phyloP scores from a whole-genome alignment of 2,113 vertebrate genomes.

The Cyprinodon brontotheroides region DNA sequence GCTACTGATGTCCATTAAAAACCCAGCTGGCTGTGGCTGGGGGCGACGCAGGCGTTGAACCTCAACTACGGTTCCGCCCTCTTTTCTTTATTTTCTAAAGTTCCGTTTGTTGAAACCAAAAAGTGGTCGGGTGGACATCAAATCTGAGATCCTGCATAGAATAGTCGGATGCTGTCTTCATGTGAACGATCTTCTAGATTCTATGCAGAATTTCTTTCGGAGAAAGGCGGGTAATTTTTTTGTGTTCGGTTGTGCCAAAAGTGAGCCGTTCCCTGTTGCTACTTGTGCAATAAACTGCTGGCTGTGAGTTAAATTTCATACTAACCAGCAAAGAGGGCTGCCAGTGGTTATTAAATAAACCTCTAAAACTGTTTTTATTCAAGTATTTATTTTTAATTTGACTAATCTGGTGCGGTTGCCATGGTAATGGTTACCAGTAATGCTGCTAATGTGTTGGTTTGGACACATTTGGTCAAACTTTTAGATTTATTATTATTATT shows the following conservation, averaged over 20 bases:
- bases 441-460: constrained; percentile 66
- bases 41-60: constrained; percentile 63
- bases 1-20: constrained; percentile 79
- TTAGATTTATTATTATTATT: constrained; percentile 32
- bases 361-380: constrained; percentile 5
- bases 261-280: constrained; percentile 44
- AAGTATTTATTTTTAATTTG: constrained; percentile 45
- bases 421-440: constrained; percentile 37
- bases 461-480: constrained; percentile 51
- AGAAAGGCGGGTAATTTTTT: constrained; percentile 31
- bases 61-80: not conserved
- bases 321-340: constrained; percentile 52
- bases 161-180: not conserved
- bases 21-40: constrained; percentile 89
- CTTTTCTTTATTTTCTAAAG: not conserved
- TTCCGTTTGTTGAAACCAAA: constrained; percentile 30
- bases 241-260: constrained; percentile 37
- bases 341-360: constrained; percentile 30
- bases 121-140: constrained; percentile 8
- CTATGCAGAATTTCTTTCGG: constrained; percentile 58
- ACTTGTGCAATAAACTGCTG: constrained; percentile 61
- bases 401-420: constrained; percentile 46
- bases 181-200: not conserved
- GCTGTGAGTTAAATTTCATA: constrained; percentile 12
- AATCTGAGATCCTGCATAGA: constrained; percentile 41